Percentiles rank a stretch among this genome's conserved stretches.
phyloP scores from a whole-genome alignment of 2,888 invertebrate genomes.

The Alloplasta piceator region DNA sequence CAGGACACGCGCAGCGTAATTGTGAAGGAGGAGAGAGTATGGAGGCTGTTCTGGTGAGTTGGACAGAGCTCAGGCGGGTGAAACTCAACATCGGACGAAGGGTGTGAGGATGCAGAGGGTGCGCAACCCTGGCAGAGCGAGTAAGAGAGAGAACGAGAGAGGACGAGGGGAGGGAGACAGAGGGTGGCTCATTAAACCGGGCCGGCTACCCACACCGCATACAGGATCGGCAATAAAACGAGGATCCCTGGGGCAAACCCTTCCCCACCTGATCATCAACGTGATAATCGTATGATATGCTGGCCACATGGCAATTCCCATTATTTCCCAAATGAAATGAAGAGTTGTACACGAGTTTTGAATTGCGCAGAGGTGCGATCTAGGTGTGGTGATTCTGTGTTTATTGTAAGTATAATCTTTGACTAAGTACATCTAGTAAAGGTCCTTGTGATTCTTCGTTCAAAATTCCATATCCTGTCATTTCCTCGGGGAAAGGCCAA shows the following conservation, averaged over 20 bases:
- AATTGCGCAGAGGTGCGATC: constrained; percentile 28
- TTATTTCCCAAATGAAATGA: constrained; percentile 21
- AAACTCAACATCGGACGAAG: constrained; percentile 64
- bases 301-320: constrained; percentile 43
- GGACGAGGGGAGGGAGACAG: constrained; percentile 19
- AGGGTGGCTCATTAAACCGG: constrained; percentile 75
- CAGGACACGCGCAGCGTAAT: constrained; percentile 82
- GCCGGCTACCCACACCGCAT: constrained; percentile 77
- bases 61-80: constrained; percentile 62
- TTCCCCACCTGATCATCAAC: constrained; percentile 76
- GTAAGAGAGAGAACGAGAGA: constrained; percentile 28
- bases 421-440: not conserved
- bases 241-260: constrained; percentile 68
- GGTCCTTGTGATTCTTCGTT: not conserved
- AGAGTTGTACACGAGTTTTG: constrained; percentile 21
- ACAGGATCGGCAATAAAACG: constrained; percentile 79
- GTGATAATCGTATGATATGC: constrained; percentile 73
- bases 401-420: constrained; percentile 2
- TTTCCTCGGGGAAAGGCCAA: constrained; percentile 30
- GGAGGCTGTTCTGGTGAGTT: constrained; percentile 50
- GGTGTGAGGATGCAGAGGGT: constrained; percentile 42
- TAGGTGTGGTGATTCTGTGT: constrained; percentile 1
- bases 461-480: constrained; percentile 26
- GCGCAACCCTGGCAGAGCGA: constrained; percentile 47
- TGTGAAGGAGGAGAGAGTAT: constrained; percentile 77